Evolutionary conservation across 2,888 invertebrate genomes (phyloP).

Genomic region (Aphidoletes aphidimyza): DNA sequence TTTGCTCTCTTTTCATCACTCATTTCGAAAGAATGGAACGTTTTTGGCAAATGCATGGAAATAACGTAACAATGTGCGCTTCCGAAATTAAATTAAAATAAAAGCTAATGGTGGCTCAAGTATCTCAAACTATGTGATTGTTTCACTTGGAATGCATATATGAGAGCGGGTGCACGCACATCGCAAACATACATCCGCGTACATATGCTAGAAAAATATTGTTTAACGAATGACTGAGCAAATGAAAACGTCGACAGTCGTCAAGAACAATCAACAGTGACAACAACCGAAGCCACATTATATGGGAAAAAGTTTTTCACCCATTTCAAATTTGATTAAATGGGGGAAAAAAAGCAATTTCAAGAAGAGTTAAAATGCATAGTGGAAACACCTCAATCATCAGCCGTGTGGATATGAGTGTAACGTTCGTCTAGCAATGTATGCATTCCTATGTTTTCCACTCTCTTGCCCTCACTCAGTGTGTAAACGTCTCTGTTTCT

Average conservation of each 20-base stretch:
- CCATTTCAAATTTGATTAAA: constrained; percentile 31
- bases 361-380: background rate
- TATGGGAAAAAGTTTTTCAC: background rate
- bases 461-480: background rate
- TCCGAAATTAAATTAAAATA: constrained; percentile 40
- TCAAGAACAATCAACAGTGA: constrained; percentile 5
- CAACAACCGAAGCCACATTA: background rate
- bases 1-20: background rate
- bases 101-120: constrained; percentile 39
- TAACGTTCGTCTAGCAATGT: no score
- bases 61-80: background rate
- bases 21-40: no score
- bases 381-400: constrained; percentile 5
- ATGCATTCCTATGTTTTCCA: background rate
- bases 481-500: no score
- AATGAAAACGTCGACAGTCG: constrained; percentile 24
- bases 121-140: background rate
- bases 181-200: background rate
- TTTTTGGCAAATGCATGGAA: background rate
- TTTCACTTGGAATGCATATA: background rate
- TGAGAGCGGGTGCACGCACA: background rate
- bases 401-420: no score
- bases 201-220: background rate
- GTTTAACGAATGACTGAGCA: constrained; percentile 12
- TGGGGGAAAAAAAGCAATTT: background rate